Evolutionary conservation across 2,888 invertebrate species (phyloP).

Genomic region (Acronicta leporina): DNA sequence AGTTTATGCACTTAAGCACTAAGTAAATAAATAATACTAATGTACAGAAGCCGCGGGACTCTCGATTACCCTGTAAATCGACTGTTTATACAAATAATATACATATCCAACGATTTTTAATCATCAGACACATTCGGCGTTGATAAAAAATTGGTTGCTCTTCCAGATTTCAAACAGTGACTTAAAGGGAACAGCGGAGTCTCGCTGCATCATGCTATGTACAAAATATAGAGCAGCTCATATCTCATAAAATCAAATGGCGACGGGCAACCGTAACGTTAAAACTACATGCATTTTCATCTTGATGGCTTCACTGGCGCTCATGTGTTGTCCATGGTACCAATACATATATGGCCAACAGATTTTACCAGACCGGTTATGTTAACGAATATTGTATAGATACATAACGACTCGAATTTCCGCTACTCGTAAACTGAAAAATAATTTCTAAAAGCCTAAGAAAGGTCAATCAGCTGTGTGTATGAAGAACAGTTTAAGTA

Average conservation of each 20-base stretch:
- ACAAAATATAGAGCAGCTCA: constrained; percentile 66
- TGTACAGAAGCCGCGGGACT: constrained; percentile 73
- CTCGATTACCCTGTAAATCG: constrained; percentile 12
- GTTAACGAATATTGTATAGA: too few species aligned
- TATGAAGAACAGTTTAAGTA: too few species aligned
- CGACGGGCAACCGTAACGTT: constrained; percentile 28
- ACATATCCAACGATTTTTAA: too few species aligned
- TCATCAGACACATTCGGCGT: not conserved
- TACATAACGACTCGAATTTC: too few species aligned
- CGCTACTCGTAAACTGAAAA: too few species aligned
- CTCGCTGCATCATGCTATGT: constrained; percentile 59
- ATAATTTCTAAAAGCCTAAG: too few species aligned
- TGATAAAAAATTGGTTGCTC: constrained; percentile 1
- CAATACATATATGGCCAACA: too few species aligned
- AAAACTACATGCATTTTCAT: not conserved
- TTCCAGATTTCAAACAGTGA: not conserved
- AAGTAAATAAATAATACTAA: constrained; percentile 88
- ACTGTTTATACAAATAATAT: not conserved
- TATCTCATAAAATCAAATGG: constrained; percentile 42
- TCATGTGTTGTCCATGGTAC: too few species aligned
- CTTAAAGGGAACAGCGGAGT: constrained; percentile 25
- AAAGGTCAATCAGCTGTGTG: too few species aligned
- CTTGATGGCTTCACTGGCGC: not conserved
- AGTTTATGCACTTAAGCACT: constrained; percentile 80
- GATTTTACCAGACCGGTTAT: too few species aligned